These are phyloP conservation scores for Mesodorylaimus sp. DNA, from an alignment of 2,888 invertebrate species.

Conservation along the genomic window DNA sequence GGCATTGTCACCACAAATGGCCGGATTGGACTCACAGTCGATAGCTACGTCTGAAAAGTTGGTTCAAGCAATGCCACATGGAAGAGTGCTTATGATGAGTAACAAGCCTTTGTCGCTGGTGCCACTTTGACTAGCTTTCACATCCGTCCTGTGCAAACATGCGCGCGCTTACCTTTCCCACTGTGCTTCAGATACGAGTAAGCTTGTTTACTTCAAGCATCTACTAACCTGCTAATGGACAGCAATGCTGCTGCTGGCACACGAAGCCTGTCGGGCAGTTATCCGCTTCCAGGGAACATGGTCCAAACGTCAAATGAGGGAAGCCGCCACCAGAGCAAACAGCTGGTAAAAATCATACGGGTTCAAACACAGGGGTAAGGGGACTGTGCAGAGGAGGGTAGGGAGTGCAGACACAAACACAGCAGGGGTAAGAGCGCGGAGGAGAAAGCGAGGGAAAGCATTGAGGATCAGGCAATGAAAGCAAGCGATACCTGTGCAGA, in stretches of 20 bases:
- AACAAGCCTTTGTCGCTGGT: too few species aligned
- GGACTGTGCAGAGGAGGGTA: too few species aligned
- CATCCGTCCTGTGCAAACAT: too few species aligned
- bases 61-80: too few species aligned
- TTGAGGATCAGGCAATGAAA: background rate
- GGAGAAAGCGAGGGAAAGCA: background rate
- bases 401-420: background rate
- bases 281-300: background rate
- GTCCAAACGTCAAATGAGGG: background rate
- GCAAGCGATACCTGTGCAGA: constrained; percentile 6
- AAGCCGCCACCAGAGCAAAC: too few species aligned
- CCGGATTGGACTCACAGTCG: constrained; percentile 1
- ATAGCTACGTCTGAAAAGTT: background rate
- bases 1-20: constrained; percentile 18
- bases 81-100: too few species aligned
- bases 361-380: too few species aligned
- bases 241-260: constrained; percentile 4
- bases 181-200: too few species aligned
- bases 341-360: too few species aligned
- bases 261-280: constrained; percentile 6
- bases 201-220: too few species aligned
- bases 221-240: constrained; percentile 7
- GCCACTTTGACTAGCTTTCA: too few species aligned
- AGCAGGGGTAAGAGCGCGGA: background rate
- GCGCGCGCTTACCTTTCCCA: too few species aligned